phyloP scores from a whole-genome alignment of 2,888 invertebrate species.

The Odontocerum albicorne region DNA sequence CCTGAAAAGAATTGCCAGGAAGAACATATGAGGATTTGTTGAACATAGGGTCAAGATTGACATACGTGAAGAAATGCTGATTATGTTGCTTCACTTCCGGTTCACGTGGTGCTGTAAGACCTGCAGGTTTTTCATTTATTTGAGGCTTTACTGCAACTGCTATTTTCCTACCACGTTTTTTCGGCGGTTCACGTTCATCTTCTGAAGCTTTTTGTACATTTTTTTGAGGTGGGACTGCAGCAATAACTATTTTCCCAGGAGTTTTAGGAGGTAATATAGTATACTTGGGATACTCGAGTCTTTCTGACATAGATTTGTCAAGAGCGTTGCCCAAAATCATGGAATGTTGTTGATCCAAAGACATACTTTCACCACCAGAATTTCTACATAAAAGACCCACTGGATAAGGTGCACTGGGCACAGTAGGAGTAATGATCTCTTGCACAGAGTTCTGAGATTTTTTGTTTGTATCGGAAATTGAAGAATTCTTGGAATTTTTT shows the following conservation, averaged over 20 bases:
- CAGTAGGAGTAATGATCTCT: too few relatives aligned
- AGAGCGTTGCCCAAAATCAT: neutral
- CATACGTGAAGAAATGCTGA: slow-evolving; percentile 49
- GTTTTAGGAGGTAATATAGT: slow-evolving; percentile 23
- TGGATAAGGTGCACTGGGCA: slow-evolving; percentile 30
- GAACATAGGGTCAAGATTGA: slow-evolving; percentile 52
- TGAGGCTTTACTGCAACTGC: neutral
- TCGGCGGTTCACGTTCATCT: neutral
- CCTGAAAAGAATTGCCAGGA: slow-evolving; percentile 52
- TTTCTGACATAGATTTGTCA: neutral
- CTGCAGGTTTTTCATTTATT: slow-evolving; percentile 29
- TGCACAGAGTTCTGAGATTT: too few relatives aligned
- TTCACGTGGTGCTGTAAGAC: slow-evolving; percentile 43
- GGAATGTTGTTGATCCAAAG: neutral
- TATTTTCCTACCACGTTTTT: slow-evolving; percentile 5
- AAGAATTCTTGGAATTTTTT: too few relatives aligned
- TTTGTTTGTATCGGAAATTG: too few relatives aligned
- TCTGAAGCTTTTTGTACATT: too few relatives aligned
- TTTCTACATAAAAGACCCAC: slow-evolving; percentile 27
- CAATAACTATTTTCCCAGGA: slow-evolving; percentile 25
- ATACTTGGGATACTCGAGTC: slow-evolving; percentile 7
- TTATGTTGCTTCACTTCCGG: slow-evolving; percentile 42
- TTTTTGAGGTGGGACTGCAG: slow-evolving; percentile 3
- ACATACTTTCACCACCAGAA: neutral
- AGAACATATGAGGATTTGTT: slow-evolving; percentile 50